These are phyloP conservation scores for Microctenopoma stevenorrisi DNA, from an alignment of 2,797 vertebrate species.

Conservation along the genomic window DNA sequence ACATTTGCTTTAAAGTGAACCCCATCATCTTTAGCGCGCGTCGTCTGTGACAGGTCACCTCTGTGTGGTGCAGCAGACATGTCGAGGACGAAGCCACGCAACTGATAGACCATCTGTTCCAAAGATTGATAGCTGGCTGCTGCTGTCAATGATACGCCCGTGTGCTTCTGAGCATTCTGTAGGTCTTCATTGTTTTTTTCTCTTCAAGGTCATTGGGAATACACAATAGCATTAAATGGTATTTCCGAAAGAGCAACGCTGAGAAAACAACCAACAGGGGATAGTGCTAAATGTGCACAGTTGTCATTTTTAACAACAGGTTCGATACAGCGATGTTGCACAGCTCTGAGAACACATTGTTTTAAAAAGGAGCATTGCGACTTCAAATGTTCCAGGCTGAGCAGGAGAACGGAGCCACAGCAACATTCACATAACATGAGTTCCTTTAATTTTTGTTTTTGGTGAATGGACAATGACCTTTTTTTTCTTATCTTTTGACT, in stretches of 20 bases:
- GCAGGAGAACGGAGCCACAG: slow-evolving; percentile 24
- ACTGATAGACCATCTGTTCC: slow-evolving; percentile 74
- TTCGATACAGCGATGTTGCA: slow-evolving; percentile 45
- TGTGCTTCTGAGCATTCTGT: slow-evolving; percentile 68
- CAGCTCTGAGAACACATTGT: slow-evolving; percentile 34
- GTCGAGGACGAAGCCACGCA: slow-evolving; percentile 66
- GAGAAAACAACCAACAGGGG: slow-evolving; percentile 32
- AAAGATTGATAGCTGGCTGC: slow-evolving; percentile 72
- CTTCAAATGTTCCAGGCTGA: slow-evolving; percentile 60
- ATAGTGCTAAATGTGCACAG: slow-evolving; percentile 14
- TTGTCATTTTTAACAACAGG: slow-evolving; percentile 46
- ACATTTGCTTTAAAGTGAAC: slow-evolving; percentile 39
- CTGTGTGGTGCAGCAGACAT: slow-evolving; percentile 51
- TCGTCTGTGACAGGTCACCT: slow-evolving; percentile 72
- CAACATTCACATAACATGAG: slow-evolving; percentile 40
- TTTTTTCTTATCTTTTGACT: slow-evolving; percentile 28
- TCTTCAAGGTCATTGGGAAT: slow-evolving; percentile 68
- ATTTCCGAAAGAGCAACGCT: slow-evolving; percentile 33
- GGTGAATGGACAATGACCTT: slow-evolving; percentile 24
- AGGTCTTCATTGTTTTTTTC: slow-evolving; percentile 72
- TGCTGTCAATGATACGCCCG: slow-evolving; percentile 70
- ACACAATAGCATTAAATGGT: slow-evolving; percentile 42
- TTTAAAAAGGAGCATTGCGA: slow-evolving; percentile 41
- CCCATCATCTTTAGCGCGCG: slow-evolving; percentile 48
- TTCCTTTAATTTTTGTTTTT: slow-evolving; percentile 26